phyloP scores from a whole-genome alignment of 2,797 vertebrate genomes.

The Myioborus melanocephalus region DNA sequence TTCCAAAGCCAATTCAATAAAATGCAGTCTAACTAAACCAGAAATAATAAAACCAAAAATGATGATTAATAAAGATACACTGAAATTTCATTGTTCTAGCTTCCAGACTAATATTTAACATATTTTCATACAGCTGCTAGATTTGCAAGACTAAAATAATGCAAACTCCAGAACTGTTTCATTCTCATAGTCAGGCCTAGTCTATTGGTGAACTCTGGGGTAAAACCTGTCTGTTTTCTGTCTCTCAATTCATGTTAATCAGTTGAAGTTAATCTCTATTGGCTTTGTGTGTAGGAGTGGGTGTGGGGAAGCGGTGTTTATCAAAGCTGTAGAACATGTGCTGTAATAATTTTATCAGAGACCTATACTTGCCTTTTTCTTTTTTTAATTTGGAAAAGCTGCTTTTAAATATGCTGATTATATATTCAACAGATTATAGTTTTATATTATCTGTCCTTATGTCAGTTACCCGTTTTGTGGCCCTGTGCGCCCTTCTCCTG shows the following conservation, averaged over 20 bases:
- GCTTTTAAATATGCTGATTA: conserved; percentile 41
- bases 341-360: conserved; percentile 9
- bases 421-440: conserved; percentile 11
- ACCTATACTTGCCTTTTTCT: not conserved
- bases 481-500: not conserved
- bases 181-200: not conserved
- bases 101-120: conserved; percentile 34
- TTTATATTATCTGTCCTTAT: conserved; percentile 32
- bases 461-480: conserved; percentile 17
- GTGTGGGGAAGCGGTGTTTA: not conserved
- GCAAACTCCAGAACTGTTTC: not conserved
- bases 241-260: not conserved
- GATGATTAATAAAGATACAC: not conserved
- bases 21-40: not conserved
- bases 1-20: conserved; percentile 9
- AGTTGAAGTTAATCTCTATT: not conserved
- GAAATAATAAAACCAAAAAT: not conserved
- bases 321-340: not conserved
- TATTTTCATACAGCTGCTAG: conserved; percentile 25
- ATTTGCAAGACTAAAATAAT: conserved; percentile 4
- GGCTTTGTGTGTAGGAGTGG: not conserved
- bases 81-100: not conserved
- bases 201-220: not conserved
- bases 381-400: conserved; percentile 48
- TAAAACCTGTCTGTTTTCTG: not conserved